phyloP scores from a whole-genome alignment of 2,797 vertebrate species.

The Eptatretus atami region DNA sequence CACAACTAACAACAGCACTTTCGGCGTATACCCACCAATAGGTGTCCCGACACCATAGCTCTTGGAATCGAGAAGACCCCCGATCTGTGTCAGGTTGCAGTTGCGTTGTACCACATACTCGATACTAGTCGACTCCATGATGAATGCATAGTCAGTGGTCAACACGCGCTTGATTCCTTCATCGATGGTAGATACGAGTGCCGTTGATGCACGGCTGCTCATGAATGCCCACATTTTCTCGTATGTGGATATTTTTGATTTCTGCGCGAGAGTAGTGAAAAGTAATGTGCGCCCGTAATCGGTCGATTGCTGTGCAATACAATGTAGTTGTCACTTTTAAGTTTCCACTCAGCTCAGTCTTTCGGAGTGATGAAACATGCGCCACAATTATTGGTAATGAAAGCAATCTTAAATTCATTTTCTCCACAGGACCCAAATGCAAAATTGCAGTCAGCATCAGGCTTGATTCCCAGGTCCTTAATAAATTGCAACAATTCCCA shows the following conservation, averaged over 20 bases:
- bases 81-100: conserved; percentile 90
- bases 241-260: conserved; percentile 88
- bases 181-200: conserved; percentile 71
- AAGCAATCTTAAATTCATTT: no score
- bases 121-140: conserved; percentile 90
- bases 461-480: no score
- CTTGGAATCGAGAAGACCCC: conserved; percentile 79
- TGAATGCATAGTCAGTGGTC: conserved; percentile 64
- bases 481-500: no score
- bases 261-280: conserved; percentile 20
- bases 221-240: conserved; percentile 99
- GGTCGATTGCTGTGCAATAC: no score
- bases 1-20: no score
- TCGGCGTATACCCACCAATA: conserved; percentile 28
- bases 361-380: no score
- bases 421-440: no score
- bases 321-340: no score
- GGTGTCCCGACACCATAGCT: conserved; percentile 88
- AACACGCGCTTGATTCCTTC: conserved; percentile 76
- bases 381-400: no score
- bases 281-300: no score
- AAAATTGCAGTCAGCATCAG: no score
- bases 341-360: no score
- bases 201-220: conserved; percentile 65
- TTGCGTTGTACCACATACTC: conserved; percentile 75